Evolutionary conservation across 2,888 invertebrate species (phyloP).

Genomic region (Thelaira solivaga): DNA sequence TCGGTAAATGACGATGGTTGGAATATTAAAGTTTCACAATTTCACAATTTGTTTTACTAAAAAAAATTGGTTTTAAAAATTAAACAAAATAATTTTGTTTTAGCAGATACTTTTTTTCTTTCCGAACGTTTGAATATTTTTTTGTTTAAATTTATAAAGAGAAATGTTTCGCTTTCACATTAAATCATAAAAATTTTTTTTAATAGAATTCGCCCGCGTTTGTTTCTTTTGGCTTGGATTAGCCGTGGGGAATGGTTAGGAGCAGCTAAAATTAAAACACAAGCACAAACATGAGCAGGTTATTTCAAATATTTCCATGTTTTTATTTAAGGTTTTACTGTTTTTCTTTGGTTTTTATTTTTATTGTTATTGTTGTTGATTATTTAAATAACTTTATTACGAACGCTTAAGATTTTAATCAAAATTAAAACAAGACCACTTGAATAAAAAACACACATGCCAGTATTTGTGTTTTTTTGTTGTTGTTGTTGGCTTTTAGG

Average conservation of each 20-base stretch:
- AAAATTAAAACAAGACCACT: slow-evolving; percentile 22
- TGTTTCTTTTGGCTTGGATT: too few relatives aligned
- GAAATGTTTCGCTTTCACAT: too few relatives aligned
- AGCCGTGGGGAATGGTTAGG: too few relatives aligned
- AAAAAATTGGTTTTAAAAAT: slow-evolving; percentile 37
- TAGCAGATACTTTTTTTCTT: neutral
- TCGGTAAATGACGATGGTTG: slow-evolving; percentile 31
- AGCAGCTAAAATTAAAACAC: too few relatives aligned
- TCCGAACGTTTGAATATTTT: slow-evolving; percentile 2
- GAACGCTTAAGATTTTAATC: slow-evolving; percentile 57
- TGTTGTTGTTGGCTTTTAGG: too few relatives aligned
- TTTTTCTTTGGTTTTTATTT: neutral
- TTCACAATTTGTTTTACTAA: slow-evolving; percentile 22
- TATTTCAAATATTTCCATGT: slow-evolving; percentile 20
- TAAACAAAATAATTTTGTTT: neutral
- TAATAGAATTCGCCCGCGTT: too few relatives aligned
- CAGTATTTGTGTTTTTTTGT: neutral
- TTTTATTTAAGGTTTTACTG: neutral
- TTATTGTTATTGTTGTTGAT: slow-evolving; percentile 13
- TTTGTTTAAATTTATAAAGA: too few relatives aligned
- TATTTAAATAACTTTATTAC: slow-evolving; percentile 48
- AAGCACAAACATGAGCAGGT: neutral
- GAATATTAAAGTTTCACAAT: slow-evolving; percentile 38
- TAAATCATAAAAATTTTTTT: too few relatives aligned
- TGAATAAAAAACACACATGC: slow-evolving; percentile 6